Evolutionary conservation across 2,888 invertebrate genomes (phyloP), one percentile per base, ranked within the genome.

Genomic region (Xanthia togata): DNA sequence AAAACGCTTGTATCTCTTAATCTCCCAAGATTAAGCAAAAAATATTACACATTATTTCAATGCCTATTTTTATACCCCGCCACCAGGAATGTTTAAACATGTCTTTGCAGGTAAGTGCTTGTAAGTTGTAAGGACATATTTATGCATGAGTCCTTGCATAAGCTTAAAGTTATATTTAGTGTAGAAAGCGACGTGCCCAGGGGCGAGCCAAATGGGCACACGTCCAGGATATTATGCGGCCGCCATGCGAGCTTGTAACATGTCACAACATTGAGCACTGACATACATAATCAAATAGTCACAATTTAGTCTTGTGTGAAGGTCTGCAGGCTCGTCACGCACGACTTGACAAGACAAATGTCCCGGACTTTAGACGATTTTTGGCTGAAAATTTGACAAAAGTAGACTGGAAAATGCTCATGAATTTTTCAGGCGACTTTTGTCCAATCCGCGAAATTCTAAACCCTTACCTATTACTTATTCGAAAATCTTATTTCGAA

Each of bases 181-280:
- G 71, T 81, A 83, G 83, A 84, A 84, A 83, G 83, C 84, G 71
- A 71, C 17, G 67, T 64, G 62, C 81, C 73, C 80, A 83, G 81
- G 84, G 81, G 70, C 76, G 83, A 82, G 84, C 85, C 85, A 85
- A 85, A 78, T 85, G 85, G 84, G 85, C 85, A 85, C 41, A 14
- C 55, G 62, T 85, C 85, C 85, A 85, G 85, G 72, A 82, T 78
- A 82, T 85, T 82, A 79, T 84, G 64, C 79, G 72, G 50, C 55
- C 44, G 73, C 62, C 70, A 83, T 73, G 63, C 59, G 80, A 64
- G 44, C 70, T 63, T 71, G 65, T 57, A 50, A 73, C 69, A 84
- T 79, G 69, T 83, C 41, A 69, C 80, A 71, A 83, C 67, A 73
- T 73, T 57, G 41, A 76, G 55, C 69, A 80, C 70, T 83, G 73